Evolutionary conservation across 1,140 invertebrate genomes (phyloP).

Genomic region (Melipona quadrifasciata): DNA sequence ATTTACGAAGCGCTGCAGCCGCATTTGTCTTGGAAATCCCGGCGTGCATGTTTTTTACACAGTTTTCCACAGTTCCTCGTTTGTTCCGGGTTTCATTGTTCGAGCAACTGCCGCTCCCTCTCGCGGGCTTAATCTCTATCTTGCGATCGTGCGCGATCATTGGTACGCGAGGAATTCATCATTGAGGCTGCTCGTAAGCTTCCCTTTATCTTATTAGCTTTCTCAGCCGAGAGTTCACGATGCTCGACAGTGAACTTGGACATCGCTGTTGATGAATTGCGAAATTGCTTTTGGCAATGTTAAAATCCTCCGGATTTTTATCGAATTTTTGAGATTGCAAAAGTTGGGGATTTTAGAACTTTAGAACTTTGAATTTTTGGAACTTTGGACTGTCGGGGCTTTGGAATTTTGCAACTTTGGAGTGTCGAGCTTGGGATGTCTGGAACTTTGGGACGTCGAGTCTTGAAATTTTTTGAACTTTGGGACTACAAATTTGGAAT

Average conservation of each 20-base stretch:
- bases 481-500: too few relatives aligned
- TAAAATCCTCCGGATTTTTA: not conserved
- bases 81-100: not conserved
- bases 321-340: too few relatives aligned
- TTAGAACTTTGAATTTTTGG: too few relatives aligned
- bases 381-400: too few relatives aligned
- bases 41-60: not conserved
- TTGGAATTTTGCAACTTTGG: too few relatives aligned
- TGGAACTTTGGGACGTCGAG: too few relatives aligned
- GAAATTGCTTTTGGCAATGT: not conserved
- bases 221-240: not conserved
- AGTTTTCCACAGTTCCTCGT: accelerated
- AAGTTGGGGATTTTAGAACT: too few relatives aligned
- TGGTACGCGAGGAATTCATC: not conserved
- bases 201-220: not conserved
- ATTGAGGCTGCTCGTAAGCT: too few relatives aligned
- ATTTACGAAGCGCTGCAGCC: not conserved
- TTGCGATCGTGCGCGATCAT: not conserved
- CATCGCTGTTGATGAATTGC: not conserved
- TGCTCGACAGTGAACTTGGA: not conserved
- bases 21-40: not conserved
- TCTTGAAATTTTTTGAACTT: too few relatives aligned
- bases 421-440: too few relatives aligned
- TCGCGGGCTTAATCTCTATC: not conserved
- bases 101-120: too few relatives aligned